Evolutionary conservation across 2,797 vertebrate genomes (phyloP), one percentile per base, ranked within the genome.

Genomic region (Dryobates pubescens): DNA sequence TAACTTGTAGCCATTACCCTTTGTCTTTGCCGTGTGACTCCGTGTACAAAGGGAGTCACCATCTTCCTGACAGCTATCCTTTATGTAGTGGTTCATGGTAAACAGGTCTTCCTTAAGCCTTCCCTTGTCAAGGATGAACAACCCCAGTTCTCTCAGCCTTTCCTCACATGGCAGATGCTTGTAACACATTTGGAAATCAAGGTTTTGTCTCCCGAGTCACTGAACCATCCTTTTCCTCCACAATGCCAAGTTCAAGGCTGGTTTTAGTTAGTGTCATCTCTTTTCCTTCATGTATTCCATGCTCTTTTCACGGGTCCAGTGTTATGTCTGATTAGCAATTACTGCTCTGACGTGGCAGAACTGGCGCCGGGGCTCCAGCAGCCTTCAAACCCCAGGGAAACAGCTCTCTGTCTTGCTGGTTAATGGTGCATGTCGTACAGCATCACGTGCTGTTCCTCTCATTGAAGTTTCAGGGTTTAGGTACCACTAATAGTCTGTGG

Each of bases 391-490:
- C 85, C 82, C 67, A 34, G 82, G 93, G 91, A 94, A 93, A 22
- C 34, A 57, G 85, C 85, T 54, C 62, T 59, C 32, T 2, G 36
- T 62, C 77, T 8, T 24, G 65, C 82, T 91, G 93, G 92, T 87
- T 96, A 92, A 95, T 95, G 95, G 89, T 82, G 89, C 85, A 0
- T 96, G 95, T 69, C 92, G 32, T 34, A 26, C 56, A 75, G 80
- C 85, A 67, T 73, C 93, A 95, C 59, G 12, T 91, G 95, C 95
- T 79, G 6, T 4, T 75, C n/a, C 76, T 78, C 72, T 41, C 57
- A 61, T 47, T 63, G 17, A 17, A 22, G 17, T 70, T 77, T 12
- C 93, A 89, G 94, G 79, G 30, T 74, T 78, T 70, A 51, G 91
- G 82, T 71, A 18, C 92, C 47, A 3, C 89, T 27, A 56, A 64